Base-by-base conservation (phyloP, 1,140 invertebrate genomes). In the Samia ricini region DNA sequence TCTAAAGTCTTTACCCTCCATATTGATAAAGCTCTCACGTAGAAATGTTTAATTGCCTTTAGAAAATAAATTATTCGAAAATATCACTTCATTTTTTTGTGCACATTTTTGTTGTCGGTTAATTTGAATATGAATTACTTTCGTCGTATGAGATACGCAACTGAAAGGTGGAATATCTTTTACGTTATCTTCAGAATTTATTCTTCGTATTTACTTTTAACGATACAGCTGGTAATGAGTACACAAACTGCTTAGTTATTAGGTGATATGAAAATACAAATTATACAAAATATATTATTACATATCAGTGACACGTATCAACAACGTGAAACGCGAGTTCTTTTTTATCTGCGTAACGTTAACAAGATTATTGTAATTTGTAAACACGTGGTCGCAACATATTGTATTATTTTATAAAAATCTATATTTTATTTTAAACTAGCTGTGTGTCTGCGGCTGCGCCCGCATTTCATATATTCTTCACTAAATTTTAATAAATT, bases 1-100 rank as follows among this genome's bases (percentile, higher is more conserved):
- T 61, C 36, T 58, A 36, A 21, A 24, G 56, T 61, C 59, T 49
- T 56, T 68, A 12, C 22, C 42, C 50, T 59, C 48, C 57, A 57
- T 59, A 8, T n/a, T 18, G 6, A 48, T 12, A 50, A 33, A 15
- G 24, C 21, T 48, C n/a, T 55, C 33, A 42, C 26, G 15, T 15
- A 12, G 33, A 4, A 42, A 42, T 10, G 1, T 1, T 42, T 15
- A 42, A 42, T 42, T 42, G 12, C 12, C 7, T 15, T n/a, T n/a
- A 42, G 10, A 15, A 42, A 42, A 42, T 29, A 15, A 42, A 42
- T 15, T 42, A 15, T 42, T 42, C n/a, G 33, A 42, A 15, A 15
- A 4, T 15, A 42, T 42, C n/a, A 15, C n/a, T 42, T 4, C 12
- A 1, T 15, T 42, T 42, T 12, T 15, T 15, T 42, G 12, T 42